These are phyloP conservation scores for Encarsia formosa DNA, from an alignment of 2,888 invertebrate genomes.

Conservation along the genomic window DNA sequence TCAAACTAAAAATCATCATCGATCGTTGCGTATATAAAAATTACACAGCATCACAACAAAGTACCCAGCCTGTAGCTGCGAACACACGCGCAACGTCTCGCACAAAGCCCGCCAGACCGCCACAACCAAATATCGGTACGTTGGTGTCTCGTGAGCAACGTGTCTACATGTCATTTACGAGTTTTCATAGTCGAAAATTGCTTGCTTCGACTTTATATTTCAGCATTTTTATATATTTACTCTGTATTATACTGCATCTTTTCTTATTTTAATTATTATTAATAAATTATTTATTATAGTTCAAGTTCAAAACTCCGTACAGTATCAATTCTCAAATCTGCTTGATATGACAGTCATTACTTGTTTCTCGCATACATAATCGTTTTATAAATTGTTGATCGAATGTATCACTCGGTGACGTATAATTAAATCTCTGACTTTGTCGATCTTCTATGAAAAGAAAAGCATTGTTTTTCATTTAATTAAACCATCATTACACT, in stretches of 20 bases:
- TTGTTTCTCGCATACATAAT: not conserved
- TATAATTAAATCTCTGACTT: constrained; percentile 1
- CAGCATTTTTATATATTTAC: not conserved
- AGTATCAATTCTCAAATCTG: too few relatives aligned
- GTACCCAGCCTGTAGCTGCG: constrained; percentile 46
- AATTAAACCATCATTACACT: too few relatives aligned
- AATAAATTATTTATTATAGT: too few relatives aligned
- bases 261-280: not conserved
- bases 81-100: constrained; percentile 45
- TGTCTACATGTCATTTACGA: constrained; percentile 17
- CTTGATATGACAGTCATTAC: not conserved
- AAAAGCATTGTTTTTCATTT: too few relatives aligned
- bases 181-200: not conserved
- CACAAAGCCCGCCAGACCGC: constrained; percentile 48
- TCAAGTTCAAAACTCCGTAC: too few relatives aligned
- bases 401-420: too few relatives aligned
- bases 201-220: not conserved
- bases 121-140: constrained; percentile 45
- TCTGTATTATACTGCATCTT: not conserved
- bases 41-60: constrained; percentile 48
- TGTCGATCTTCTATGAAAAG: not conserved
- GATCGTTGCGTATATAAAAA: constrained; percentile 8
- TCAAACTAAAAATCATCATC: too few relatives aligned
- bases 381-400: not conserved
- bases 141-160: constrained; percentile 34